Conservation (phyloP, 2,797 vertebrate species). For the Anisognathus igniventris region DNA sequence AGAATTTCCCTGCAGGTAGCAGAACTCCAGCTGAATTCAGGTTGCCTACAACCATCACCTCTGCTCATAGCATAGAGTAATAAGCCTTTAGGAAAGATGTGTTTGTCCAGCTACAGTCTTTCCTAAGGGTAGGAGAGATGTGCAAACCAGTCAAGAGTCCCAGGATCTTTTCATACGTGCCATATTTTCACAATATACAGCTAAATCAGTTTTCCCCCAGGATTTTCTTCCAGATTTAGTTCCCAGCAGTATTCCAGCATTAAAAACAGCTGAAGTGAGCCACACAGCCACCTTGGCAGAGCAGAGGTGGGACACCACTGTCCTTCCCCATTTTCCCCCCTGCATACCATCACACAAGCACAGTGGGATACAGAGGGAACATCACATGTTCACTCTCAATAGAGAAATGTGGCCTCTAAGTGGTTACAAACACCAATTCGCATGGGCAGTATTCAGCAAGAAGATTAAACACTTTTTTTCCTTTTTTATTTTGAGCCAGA, state of each 20-base stretch:
- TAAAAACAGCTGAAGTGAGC: not conserved
- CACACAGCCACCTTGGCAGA: not conserved
- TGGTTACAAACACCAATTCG: not conserved
- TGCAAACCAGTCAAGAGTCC: not conserved
- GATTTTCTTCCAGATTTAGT: not conserved
- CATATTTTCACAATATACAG: not conserved
- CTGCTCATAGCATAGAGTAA: not conserved
- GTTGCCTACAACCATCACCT: not conserved
- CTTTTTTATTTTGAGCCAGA: not conserved
- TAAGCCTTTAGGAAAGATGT: not conserved
- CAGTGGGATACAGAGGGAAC: not conserved
- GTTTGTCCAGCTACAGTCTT: not conserved
- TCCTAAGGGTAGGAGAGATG: not conserved
- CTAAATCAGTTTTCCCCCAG: not conserved
- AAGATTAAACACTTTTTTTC: not conserved
- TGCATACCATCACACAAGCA: not conserved
- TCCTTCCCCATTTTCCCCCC: not conserved
- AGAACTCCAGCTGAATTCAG: not conserved
- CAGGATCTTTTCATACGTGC: not conserved
- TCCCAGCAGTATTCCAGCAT: not conserved
- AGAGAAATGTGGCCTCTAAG: not conserved
- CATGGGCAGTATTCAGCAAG: not conserved
- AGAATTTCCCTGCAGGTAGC: not conserved
- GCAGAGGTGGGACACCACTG: not conserved
- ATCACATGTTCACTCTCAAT: not conserved